phyloP scores from a whole-genome alignment of 1,140 invertebrate species.

The Galleria mellonella region DNA sequence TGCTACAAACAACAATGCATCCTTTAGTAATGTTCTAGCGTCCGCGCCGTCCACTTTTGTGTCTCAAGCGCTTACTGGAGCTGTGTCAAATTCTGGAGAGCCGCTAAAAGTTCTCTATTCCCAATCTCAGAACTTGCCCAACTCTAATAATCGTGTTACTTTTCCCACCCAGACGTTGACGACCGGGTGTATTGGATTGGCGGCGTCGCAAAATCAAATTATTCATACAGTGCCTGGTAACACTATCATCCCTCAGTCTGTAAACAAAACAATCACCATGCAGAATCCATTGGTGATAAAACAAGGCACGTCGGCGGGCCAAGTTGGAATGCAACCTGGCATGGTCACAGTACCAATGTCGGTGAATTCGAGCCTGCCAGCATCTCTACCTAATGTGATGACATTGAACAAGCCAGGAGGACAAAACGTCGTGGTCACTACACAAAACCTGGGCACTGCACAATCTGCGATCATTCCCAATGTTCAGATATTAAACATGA shows the following conservation, averaged over 20 bases:
- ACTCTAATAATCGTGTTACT: constrained; percentile 51
- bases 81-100: constrained; percentile 52
- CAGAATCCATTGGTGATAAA: constrained; percentile 82
- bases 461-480: constrained; percentile 81
- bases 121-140: constrained; percentile 56
- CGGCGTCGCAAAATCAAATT: constrained; percentile 60
- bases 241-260: constrained; percentile 70
- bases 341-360: constrained; percentile 83
- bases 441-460: constrained; percentile 75
- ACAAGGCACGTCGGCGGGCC: constrained; percentile 74
- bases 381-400: constrained; percentile 68
- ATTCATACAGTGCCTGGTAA: constrained; percentile 44
- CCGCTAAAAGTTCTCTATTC: constrained; percentile 72
- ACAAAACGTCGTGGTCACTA: constrained; percentile 73
- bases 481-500: constrained; percentile 91
- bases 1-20: constrained; percentile 32
- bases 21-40: constrained; percentile 49
- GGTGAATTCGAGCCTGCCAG: constrained; percentile 74
- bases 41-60: constrained; percentile 32
- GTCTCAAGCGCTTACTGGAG: constrained; percentile 40
- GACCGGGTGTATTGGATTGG: constrained; percentile 75
- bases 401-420: constrained; percentile 71
- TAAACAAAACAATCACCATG: constrained; percentile 74
- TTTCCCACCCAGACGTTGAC: constrained; percentile 74
- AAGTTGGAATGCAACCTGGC: constrained; percentile 76